These are phyloP conservation scores for Bunonema sp. DNA, from an alignment of 2,888 invertebrate species.

Conservation along the genomic window DNA sequence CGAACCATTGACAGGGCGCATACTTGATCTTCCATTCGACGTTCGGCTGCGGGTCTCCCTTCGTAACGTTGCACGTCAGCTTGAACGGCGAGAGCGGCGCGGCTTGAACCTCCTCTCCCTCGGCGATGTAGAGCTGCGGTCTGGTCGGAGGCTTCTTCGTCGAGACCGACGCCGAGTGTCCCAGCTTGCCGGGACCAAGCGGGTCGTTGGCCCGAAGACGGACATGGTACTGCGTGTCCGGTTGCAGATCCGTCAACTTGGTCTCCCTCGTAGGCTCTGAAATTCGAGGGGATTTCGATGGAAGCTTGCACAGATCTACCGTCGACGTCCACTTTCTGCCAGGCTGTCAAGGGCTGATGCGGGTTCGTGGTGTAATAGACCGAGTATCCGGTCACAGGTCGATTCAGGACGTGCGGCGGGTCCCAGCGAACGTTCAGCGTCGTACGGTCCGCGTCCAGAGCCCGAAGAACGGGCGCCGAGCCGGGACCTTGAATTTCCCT, in stretches of 20 bases:
- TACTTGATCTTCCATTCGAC: constrained; percentile 32
- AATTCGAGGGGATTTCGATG: too few relatives aligned
- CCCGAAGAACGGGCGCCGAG: constrained; percentile 26
- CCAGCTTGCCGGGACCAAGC: constrained; percentile 35
- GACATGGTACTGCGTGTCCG: constrained; percentile 33
- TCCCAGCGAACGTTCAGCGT: constrained; percentile 28
- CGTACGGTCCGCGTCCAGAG: constrained; percentile 22
- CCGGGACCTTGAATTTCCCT: constrained; percentile 22
- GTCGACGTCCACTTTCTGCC: constrained; percentile 29
- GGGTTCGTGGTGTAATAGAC: constrained; percentile 39
- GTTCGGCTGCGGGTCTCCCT: constrained; percentile 33
- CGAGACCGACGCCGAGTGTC: constrained; percentile 28
- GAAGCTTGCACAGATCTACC: too few relatives aligned
- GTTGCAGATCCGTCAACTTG: constrained; percentile 24
- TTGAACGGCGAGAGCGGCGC: constrained; percentile 31
- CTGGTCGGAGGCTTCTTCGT: constrained; percentile 36
- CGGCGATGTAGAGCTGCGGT: constrained; percentile 31
- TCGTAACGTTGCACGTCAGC: constrained; percentile 32
- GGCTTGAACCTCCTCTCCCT: constrained; percentile 33
- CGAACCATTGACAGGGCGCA: constrained; percentile 7
- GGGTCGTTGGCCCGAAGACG: constrained; percentile 37
- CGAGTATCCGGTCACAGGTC: constrained; percentile 39
- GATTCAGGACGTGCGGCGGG: constrained; percentile 32
- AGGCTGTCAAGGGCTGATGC: constrained; percentile 33
- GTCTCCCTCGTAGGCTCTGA: constrained; percentile 25